Base-by-base conservation (phyloP, 1,140 invertebrate genomes). In the Pogonomyrmex californicus region DNA sequence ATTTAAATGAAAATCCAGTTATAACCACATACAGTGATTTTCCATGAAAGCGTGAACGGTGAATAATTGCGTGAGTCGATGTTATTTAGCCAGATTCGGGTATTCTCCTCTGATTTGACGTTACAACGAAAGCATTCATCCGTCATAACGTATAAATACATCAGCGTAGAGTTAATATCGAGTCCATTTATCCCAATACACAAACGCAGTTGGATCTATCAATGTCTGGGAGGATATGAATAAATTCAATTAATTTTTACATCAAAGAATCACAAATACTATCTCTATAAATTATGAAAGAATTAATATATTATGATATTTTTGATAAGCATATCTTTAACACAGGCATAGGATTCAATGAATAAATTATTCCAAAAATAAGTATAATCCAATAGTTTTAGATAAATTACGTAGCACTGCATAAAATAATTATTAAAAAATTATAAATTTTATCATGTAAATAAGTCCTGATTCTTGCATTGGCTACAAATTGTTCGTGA, bases 371-470 rank as follows among this genome's bases (percentile, higher is more conserved):
- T 65, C 6, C 44, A 6, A 4, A 83, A 33, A 10, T 70, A 65
- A 63, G 14, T 51, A 36, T 14, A 51, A 38, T 47, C 14, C 14
- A 30, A 70, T 75, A 44, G 30, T 68, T 49, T 68, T 0, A 33
- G 60, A 85, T 85, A 87, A 87, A 89, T 86, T 85, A 87, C 58
- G 68, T 60, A 38, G 2, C 9, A 17, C 41, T 30, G 47, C 56
- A 10, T 47, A 49, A 81, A 87, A 65, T 90, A 90, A 90, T 90
- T 68, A 90, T 87, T 90, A 60, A 88, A 81, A 58, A 78, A 88
- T 87, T 73, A 68, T 62, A 89, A 89, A 90, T 90, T 87, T 47
- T 47, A 62, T 6, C 56, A 60, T 63, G 23, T 62, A 68, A 33
- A 75, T 90, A 90, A 85, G 68, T 75, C 38, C 12, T 7, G 78